Evolutionary conservation across 2,888 invertebrate genomes (phyloP).

Genomic region (Lasioglossum villosulum): DNA sequence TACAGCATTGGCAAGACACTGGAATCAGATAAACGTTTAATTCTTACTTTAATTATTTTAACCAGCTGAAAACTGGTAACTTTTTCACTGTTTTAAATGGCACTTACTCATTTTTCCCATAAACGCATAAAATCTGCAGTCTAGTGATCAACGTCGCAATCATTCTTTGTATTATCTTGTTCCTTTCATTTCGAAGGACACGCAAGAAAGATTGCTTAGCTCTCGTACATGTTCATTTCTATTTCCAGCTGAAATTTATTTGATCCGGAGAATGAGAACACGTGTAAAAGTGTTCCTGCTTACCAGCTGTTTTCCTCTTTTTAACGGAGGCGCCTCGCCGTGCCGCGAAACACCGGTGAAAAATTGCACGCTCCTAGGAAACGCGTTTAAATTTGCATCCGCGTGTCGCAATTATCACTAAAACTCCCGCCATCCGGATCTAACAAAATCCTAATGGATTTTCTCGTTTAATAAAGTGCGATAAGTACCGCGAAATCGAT

Average conservation of each 20-base stretch:
- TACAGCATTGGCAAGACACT: no score
- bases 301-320: conserved; percentile 39
- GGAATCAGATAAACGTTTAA: no score
- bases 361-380: conserved; percentile 42
- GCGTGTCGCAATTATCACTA: conserved; percentile 25
- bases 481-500: not conserved
- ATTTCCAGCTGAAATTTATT: conserved; percentile 63
- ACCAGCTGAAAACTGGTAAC: no score
- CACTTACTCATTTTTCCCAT: no score
- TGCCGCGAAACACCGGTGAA: conserved; percentile 40
- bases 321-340: conserved; percentile 30
- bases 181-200: conserved; percentile 3
- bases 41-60: no score
- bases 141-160: no score
- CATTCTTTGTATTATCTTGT: conserved; percentile 20
- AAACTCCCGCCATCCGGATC: conserved; percentile 2
- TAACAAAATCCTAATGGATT: conserved; percentile 14
- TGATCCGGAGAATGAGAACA: conserved; percentile 63
- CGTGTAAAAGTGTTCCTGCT: conserved; percentile 59
- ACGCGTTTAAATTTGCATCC: conserved; percentile 28
- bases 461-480: no score
- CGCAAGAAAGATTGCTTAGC: conserved; percentile 51
- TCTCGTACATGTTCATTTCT: conserved; percentile 66
- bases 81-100: no score
- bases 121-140: no score